A percentile compares a stretch with the other conserved stretches of the same genome.
Conservation (phyloP, 2,113 vertebrate genomes). For the Cyprinodon brontotheroides region DNA sequence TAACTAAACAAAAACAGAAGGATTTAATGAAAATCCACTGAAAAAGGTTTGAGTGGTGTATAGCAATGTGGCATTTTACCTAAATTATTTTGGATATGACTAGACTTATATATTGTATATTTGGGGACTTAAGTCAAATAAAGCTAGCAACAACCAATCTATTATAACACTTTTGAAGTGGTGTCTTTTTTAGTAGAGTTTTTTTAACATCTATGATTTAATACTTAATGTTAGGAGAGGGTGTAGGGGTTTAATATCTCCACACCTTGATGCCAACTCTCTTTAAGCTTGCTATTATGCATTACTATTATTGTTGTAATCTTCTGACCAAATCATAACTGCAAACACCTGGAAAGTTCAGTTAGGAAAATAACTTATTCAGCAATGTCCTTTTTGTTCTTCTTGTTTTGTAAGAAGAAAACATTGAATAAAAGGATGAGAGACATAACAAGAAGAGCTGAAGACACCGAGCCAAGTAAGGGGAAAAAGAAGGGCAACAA, state of each 20-base stretch:
- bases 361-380: conserved; percentile 45
- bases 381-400: conserved; percentile 53
- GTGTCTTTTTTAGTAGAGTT: neutral
- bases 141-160: neutral
- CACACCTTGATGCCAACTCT: neutral
- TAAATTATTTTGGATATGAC: neutral
- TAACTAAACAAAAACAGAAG: neutral
- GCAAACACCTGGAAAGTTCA: conserved; percentile 34
- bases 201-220: neutral
- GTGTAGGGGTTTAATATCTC: neutral
- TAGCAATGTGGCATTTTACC: neutral
- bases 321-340: neutral
- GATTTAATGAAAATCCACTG: neutral
- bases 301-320: conserved; percentile 18
- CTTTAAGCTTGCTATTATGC: conserved; percentile 12
- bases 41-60: neutral
- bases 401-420: conserved; percentile 67
- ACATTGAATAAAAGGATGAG: conserved; percentile 49
- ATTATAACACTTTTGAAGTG: neutral
- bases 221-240: neutral
- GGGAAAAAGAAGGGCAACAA: conserved; percentile 15
- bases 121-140: neutral
- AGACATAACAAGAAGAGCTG: conserved; percentile 45
- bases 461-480: neutral
- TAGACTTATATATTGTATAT: neutral